phyloP scores from a whole-genome alignment of 1,140 invertebrate species.

The Drosophila santomea region DNA sequence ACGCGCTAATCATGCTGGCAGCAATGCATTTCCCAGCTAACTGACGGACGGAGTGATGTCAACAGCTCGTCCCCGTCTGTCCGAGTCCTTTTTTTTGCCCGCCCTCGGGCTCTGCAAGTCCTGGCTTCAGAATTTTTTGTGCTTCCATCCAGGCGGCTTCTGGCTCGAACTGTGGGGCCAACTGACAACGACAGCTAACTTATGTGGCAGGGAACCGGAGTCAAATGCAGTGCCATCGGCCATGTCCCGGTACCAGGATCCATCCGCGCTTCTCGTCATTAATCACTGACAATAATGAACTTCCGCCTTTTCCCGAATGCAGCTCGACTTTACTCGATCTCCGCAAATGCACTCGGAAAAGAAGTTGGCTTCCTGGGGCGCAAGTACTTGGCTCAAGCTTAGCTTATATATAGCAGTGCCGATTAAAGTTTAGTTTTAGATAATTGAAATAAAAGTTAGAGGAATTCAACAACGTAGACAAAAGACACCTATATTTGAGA shows the following conservation, averaged over 20 bases:
- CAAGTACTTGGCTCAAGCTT: not conserved
- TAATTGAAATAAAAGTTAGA: too few species aligned
- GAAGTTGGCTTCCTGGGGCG: constrained; percentile 1
- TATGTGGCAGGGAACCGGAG: constrained; percentile 55
- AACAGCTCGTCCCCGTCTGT: constrained; percentile 38
- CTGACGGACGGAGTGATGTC: constrained; percentile 63
- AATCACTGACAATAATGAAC: constrained; percentile 85
- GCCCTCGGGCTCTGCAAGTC: constrained; percentile 5
- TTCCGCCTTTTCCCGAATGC: constrained; percentile 72
- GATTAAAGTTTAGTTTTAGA: too few species aligned
- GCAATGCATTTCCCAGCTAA: constrained; percentile 57
- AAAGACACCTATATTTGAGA: too few species aligned
- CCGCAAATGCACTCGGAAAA: constrained; percentile 24
- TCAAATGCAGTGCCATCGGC: constrained; percentile 6
- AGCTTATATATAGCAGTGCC: too few species aligned
- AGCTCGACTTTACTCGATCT: constrained; percentile 40
- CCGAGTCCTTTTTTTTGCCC: constrained; percentile 4
- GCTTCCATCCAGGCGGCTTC: constrained; percentile 1
- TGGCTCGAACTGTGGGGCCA: constrained; percentile 17
- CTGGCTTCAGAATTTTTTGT: constrained; percentile 16
- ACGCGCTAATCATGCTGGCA: constrained; percentile 72
- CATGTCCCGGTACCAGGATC: not conserved
- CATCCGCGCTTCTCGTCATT: constrained; percentile 64
- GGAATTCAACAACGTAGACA: too few species aligned
- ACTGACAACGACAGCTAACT: constrained; percentile 69